Conservation (phyloP, 2,888 invertebrate species). For the Thumatha senex region DNA sequence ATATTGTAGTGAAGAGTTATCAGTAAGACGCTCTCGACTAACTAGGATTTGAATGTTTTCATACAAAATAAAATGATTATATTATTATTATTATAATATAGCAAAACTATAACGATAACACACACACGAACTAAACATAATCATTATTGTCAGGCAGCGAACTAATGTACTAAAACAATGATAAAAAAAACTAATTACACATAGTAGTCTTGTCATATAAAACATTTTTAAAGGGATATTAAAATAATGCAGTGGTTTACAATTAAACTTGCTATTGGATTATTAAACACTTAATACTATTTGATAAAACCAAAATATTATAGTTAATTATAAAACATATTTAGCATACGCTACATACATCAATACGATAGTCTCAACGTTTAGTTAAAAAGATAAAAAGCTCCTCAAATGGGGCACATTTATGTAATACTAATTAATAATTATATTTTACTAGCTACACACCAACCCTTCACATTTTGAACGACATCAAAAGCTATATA, state of each 20-base stretch:
- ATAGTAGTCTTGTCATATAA: conserved; percentile 60
- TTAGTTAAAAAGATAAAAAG: conserved; percentile 16
- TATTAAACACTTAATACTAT: conserved; percentile 57
- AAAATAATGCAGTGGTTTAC: conserved; percentile 33
- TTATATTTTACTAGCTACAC: conserved; percentile 11
- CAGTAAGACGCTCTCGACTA: conserved; percentile 45
- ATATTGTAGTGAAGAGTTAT: conserved; percentile 2
- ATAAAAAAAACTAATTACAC: conserved; percentile 52
- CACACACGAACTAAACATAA: conserved; percentile 53
- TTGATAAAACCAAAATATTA: conserved; percentile 41
- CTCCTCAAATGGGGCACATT: conserved; percentile 13
- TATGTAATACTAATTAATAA: conserved; percentile 16
- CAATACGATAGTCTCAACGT: conserved; percentile 10
- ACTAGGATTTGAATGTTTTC: conserved; percentile 23
- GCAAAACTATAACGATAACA: conserved; percentile 52
- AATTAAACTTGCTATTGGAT: conserved; percentile 50
- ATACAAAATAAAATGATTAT: conserved; percentile 29
- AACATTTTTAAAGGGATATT: conserved; percentile 39
- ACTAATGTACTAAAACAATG: conserved; percentile 52
- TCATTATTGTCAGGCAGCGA: conserved; percentile 73
- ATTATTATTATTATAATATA: conserved; percentile 32
- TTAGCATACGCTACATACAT: conserved; percentile 35
- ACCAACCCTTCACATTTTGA: conserved; percentile 15
- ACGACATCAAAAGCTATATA: conserved; percentile 36
- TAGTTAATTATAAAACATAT: conserved; percentile 34